These are phyloP conservation scores for Endomychus coccineus DNA, from an alignment of 2,888 invertebrate species.

Conservation along the genomic window DNA sequence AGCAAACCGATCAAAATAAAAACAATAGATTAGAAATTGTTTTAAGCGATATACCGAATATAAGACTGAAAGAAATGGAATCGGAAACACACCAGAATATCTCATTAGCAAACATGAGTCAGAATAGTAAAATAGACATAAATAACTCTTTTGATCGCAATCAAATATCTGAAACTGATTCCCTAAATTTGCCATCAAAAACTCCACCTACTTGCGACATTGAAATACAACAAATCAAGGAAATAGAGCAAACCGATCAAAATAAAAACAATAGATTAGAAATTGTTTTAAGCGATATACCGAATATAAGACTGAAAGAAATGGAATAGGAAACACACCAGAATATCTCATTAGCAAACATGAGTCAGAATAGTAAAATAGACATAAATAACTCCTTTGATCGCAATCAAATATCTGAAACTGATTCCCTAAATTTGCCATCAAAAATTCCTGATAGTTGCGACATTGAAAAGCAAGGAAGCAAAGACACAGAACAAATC, in stretches of 20 bases:
- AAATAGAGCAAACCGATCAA: conserved; percentile 1
- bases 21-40: background rate
- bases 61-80: background rate
- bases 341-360: background rate
- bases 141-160: background rate
- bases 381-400: too few relatives aligned
- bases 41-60: conserved; percentile 1
- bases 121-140: background rate
- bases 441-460: too few relatives aligned
- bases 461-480: too few relatives aligned
- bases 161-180: background rate
- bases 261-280: background rate
- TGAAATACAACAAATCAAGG: background rate
- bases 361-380: background rate
- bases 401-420: too few relatives aligned
- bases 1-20: background rate
- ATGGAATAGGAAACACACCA: background rate
- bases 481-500: too few relatives aligned
- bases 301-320: background rate
- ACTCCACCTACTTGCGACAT: background rate
- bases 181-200: too few relatives aligned
- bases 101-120: background rate
- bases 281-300: conserved; percentile 1
- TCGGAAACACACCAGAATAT: background rate
- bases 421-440: too few relatives aligned